phyloP scores from a whole-genome alignment of 2,113 vertebrate species.

The Sclerurus mexicanus region DNA sequence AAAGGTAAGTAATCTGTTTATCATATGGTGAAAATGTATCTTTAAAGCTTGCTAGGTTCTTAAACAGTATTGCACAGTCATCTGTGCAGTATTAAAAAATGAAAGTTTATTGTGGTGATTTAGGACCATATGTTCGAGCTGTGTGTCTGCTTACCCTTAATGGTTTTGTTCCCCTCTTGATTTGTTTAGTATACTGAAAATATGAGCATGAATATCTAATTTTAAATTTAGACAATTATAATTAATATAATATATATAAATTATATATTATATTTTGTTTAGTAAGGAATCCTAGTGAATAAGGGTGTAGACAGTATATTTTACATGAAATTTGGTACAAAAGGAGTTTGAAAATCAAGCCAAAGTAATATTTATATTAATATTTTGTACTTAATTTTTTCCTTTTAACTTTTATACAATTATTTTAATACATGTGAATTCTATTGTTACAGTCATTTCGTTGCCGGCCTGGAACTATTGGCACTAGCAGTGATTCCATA shows the following conservation, averaged over 20 bases:
- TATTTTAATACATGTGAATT: not conserved
- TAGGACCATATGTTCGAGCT: not conserved
- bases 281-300: not conserved
- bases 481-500: conserved; percentile 70
- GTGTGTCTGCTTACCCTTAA: not conserved
- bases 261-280: not conserved
- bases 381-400: not conserved
- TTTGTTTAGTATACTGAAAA: not conserved
- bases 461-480: conserved; percentile 75
- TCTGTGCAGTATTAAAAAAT: not conserved
- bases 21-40: not conserved
- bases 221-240: not conserved
- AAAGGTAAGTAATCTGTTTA: conserved; percentile 78
- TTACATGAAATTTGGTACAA: not conserved
- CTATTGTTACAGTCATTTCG: conserved; percentile 66
- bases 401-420: not conserved
- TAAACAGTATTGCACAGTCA: not conserved
- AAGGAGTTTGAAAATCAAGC: not conserved
- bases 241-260: not conserved
- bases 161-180: not conserved
- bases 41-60: not conserved
- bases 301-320: not conserved
- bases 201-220: not conserved
- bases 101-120: not conserved
- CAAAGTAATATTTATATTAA: not conserved